Evolutionary conservation across 2,113 vertebrate genomes (phyloP).

Genomic region (Thalassoma bifasciatum): DNA sequence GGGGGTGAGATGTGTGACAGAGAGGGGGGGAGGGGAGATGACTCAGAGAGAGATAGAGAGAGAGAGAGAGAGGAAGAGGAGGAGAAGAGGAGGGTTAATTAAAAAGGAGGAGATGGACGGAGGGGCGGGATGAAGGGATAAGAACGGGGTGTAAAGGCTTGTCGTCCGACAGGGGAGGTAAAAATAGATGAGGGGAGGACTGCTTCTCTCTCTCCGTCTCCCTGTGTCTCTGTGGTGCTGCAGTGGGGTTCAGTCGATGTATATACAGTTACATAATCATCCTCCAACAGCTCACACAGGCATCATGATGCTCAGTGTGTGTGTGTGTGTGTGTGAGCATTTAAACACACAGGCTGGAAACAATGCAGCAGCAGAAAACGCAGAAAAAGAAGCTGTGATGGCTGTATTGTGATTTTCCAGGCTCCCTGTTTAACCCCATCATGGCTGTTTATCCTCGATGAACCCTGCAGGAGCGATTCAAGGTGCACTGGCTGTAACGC

Average conservation of each 20-base stretch:
- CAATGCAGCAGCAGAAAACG: conserved; percentile 14
- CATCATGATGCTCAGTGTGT: conserved; percentile 4
- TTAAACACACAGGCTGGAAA: not conserved
- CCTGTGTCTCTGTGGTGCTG: conserved; percentile 40
- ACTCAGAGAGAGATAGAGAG: too few relatives aligned
- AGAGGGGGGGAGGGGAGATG: conserved; percentile 78
- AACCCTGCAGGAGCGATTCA: too few relatives aligned
- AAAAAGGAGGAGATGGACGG: conserved; percentile 62
- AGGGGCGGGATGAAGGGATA: conserved; percentile 62
- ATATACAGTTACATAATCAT: conserved; percentile 61
- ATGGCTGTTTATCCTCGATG: not conserved
- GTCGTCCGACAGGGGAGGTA: conserved; percentile 41
- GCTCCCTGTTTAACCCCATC: not conserved
- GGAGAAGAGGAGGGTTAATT: conserved; percentile 66
- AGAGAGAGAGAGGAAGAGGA: conserved; percentile 64
- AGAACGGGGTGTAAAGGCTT: conserved; percentile 54
- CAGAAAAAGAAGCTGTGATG: too few relatives aligned
- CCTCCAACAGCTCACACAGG: conserved; percentile 27
- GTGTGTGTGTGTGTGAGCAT: not conserved
- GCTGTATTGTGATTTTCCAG: not conserved
- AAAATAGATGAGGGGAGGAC: conserved; percentile 63
- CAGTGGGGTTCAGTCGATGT: conserved; percentile 62
- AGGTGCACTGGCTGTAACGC: too few relatives aligned
- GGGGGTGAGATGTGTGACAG: conserved; percentile 58
- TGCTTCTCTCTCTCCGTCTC: not conserved